phyloP scores from a whole-genome alignment of 2,888 invertebrate genomes.

The Amphipyra berbera region DNA sequence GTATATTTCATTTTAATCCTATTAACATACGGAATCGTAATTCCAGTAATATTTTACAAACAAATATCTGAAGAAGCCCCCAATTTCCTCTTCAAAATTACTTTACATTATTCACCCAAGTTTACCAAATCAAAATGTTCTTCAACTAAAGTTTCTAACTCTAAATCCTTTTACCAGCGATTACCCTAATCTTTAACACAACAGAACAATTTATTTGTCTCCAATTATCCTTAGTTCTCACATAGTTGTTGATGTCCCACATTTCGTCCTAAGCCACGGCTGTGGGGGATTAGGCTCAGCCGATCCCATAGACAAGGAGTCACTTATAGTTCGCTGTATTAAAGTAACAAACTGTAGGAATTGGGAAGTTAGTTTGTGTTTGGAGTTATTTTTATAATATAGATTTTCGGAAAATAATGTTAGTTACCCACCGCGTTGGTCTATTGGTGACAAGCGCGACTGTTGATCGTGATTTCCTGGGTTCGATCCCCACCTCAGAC shows the following conservation, averaged over 20 bases:
- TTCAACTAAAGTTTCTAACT: constrained; percentile 33
- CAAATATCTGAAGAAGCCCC: constrained; percentile 38
- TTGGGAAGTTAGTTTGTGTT: too few species aligned
- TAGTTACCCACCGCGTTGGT: too few species aligned
- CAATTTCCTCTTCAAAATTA: constrained; percentile 43
- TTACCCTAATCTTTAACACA: constrained; percentile 17
- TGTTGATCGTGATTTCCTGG: too few species aligned
- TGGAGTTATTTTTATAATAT: too few species aligned
- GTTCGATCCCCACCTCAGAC: too few species aligned
- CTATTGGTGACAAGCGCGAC: too few species aligned
- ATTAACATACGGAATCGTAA: background rate
- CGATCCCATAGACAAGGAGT: constrained; percentile 42
- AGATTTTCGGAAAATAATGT: too few species aligned
- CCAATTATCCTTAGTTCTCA: constrained; percentile 16
- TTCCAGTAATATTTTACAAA: constrained; percentile 27
- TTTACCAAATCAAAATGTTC: constrained; percentile 41
- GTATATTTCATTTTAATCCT: background rate
- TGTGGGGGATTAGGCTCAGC: constrained; percentile 29
- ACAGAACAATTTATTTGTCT: constrained; percentile 38
- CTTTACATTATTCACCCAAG: constrained; percentile 29
- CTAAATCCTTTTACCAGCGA: constrained; percentile 23
- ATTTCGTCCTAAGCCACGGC: constrained; percentile 20
- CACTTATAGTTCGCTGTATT: constrained; percentile 6
- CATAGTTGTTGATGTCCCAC: constrained; percentile 36
- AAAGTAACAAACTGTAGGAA: too few species aligned